phyloP scores from a whole-genome alignment of 2,113 vertebrate genomes.

The Phocoena phocoena region DNA sequence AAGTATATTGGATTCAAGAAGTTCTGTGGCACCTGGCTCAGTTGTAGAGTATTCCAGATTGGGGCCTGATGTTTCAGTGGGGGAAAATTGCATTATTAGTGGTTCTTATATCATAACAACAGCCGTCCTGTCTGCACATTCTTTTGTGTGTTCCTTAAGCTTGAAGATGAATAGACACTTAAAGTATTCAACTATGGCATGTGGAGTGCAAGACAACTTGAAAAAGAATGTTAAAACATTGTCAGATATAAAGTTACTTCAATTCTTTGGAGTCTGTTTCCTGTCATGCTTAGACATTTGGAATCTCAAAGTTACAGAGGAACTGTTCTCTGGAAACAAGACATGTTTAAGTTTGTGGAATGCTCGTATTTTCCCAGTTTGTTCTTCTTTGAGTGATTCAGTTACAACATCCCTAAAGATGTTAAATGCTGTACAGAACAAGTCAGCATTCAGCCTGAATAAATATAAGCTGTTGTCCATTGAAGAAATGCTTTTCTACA shows the following conservation, averaged over 20 bases:
- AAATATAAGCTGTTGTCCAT: conserved; percentile 86
- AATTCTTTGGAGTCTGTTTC: conserved; percentile 85
- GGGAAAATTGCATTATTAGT: conserved; percentile 89
- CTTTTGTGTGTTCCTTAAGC: conserved; percentile 90
- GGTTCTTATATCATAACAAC: conserved; percentile 80
- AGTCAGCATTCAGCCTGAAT: conserved; percentile 72
- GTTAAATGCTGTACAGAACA: conserved; percentile 83
- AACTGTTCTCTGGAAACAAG: conserved; percentile 86
- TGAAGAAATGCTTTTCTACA: conserved; percentile 89
- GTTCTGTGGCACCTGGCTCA: conserved; percentile 84
- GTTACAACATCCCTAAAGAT: conserved; percentile 86
- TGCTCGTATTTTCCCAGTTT: conserved; percentile 91
- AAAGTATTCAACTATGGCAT: conserved; percentile 87
- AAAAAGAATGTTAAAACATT: conserved; percentile 84
- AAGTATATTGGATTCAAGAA: conserved; percentile 85
- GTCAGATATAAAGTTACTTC: conserved; percentile 78
- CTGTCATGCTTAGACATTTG: conserved; percentile 85
- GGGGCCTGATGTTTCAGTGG: conserved; percentile 85
- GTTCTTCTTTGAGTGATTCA: conserved; percentile 84
- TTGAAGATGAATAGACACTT: conserved; percentile 74
- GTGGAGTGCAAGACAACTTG: conserved; percentile 88
- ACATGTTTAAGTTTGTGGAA: conserved; percentile 89
- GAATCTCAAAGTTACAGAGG: conserved; percentile 81
- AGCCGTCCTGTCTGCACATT: conserved; percentile 82
- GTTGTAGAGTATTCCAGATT: conserved; percentile 92